These are phyloP conservation scores for Dissostichus mawsoni DNA, from an alignment of 2,113 vertebrate genomes.

Conservation along the genomic window DNA sequence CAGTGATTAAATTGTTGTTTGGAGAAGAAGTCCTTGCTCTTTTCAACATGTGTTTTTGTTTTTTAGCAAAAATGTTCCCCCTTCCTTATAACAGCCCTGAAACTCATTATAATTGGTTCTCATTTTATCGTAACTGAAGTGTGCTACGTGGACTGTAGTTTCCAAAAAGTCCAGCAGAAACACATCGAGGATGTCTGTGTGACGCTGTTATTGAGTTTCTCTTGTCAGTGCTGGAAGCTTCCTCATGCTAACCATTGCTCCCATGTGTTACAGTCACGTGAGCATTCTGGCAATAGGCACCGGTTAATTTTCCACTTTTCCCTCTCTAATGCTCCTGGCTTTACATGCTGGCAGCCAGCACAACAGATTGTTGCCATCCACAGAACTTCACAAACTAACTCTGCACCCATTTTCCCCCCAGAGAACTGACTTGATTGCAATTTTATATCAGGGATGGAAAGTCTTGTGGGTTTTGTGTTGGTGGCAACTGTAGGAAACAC, in stretches of 20 bases:
- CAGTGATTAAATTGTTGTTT: neutral
- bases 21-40: neutral
- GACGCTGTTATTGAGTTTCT: constrained; percentile 47
- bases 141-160: neutral
- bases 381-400: constrained; percentile 46
- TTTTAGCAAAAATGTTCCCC: neutral
- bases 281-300: constrained; percentile 50
- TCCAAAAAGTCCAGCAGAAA: constrained; percentile 34
- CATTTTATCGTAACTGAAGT: constrained; percentile 32
- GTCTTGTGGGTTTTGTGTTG: constrained; percentile 71
- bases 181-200: constrained; percentile 18
- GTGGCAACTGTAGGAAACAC: constrained; percentile 67
- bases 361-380: constrained; percentile 21
- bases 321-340: constrained; percentile 48
- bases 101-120: constrained; percentile 22
- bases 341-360: constrained; percentile 59
- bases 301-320: constrained; percentile 64
- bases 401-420: constrained; percentile 41
- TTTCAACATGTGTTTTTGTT: constrained; percentile 15
- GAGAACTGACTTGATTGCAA: constrained; percentile 68
- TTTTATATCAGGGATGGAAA: constrained; percentile 73
- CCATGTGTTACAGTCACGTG: constrained; percentile 49
- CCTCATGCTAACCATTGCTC: constrained; percentile 25
- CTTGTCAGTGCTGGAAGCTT: constrained; percentile 46
- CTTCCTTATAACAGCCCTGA: constrained; percentile 29